These are phyloP conservation scores for Paraescarpia echinospica DNA, from an alignment of 1,140 invertebrate species.

Conservation along the genomic window DNA sequence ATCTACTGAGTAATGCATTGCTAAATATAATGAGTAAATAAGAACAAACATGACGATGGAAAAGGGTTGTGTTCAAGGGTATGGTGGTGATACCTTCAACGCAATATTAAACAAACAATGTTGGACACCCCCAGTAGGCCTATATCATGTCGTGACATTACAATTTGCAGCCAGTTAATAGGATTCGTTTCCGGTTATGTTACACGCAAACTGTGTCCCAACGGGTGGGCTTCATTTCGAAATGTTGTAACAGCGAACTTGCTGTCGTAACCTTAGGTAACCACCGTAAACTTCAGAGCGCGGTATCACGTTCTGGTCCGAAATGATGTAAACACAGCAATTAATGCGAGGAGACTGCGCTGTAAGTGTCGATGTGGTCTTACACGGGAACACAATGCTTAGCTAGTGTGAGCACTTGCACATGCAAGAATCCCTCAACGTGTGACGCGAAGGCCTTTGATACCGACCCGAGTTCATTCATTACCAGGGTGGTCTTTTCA, in stretches of 20 bases:
- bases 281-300: not conserved
- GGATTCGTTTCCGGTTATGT: not conserved
- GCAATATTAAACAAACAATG: not conserved
- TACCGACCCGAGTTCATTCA: not conserved
- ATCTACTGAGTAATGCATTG: not conserved
- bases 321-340: not conserved
- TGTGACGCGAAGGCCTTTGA: not conserved
- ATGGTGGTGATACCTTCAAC: not conserved
- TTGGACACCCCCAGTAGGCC: not conserved
- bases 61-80: not conserved
- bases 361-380: not conserved
- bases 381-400: not conserved
- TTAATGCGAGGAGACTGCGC: not conserved
- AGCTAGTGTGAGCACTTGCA: too few relatives aligned
- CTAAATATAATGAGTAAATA: not conserved
- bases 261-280: not conserved
- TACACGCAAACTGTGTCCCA: not conserved
- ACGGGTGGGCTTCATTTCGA: not conserved
- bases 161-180: not conserved
- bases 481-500: not conserved
- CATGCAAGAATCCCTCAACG: too few relatives aligned
- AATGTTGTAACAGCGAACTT: not conserved
- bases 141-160: not conserved
- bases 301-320: not conserved
- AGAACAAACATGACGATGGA: not conserved